phyloP scores from a whole-genome alignment of 2,797 vertebrate species.

The Aldrovandia affinis region DNA sequence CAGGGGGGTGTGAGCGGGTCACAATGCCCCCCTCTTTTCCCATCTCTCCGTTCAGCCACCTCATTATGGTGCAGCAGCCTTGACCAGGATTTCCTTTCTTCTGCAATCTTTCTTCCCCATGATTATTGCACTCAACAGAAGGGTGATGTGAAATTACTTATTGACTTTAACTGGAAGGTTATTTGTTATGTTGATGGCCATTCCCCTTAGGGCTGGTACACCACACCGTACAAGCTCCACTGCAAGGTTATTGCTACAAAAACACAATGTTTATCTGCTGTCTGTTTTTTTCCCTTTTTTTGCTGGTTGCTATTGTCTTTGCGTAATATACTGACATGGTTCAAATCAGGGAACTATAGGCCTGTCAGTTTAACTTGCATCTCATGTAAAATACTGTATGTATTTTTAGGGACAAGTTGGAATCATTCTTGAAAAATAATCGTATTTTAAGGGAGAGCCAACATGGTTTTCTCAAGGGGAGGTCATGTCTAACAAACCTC shows the following conservation, averaged over 20 bases:
- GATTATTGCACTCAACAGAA: conserved; percentile 8
- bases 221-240: background rate
- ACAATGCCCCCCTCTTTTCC: conserved; percentile 16
- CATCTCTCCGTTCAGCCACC: background rate
- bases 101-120: background rate
- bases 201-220: background rate
- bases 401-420: too few species aligned
- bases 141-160: conserved; percentile 44
- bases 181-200: conserved; percentile 30
- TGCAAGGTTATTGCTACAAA: conserved; percentile 4
- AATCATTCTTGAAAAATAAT: too few species aligned
- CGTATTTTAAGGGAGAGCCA: too few species aligned
- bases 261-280: background rate
- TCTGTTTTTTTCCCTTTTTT: background rate
- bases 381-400: too few species aligned
- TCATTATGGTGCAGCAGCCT: background rate
- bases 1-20: background rate
- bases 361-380: too few species aligned
- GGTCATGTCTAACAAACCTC: too few species aligned
- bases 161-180: conserved; percentile 41
- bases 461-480: too few species aligned
- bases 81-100: background rate
- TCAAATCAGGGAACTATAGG: too few species aligned
- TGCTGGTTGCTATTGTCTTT: background rate
- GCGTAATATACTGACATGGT: background rate